Percentiles rank a stretch among this genome's conserved stretches.
These are phyloP conservation scores for Reticulitermes lucifugus DNA, from an alignment of 2,888 invertebrate species.

Conservation along the genomic window DNA sequence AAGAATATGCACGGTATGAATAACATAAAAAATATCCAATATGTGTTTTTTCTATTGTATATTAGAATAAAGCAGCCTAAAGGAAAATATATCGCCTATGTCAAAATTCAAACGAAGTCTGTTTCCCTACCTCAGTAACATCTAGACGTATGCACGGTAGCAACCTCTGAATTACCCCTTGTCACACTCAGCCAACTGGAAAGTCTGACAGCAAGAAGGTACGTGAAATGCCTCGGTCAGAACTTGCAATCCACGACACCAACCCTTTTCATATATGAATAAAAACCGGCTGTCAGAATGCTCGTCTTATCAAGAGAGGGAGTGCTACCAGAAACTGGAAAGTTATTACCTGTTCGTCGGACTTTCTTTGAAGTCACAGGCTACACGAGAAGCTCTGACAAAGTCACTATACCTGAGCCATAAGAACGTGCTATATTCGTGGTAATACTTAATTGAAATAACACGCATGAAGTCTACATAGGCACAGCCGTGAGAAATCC, in stretches of 20 bases:
- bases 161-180: slow-evolving; percentile 23
- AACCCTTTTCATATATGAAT: background rate
- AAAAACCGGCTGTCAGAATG: slow-evolving; percentile 28
- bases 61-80: background rate
- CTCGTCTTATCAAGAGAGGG: background rate
- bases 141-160: slow-evolving; percentile 16
- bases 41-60: background rate
- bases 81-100: background rate
- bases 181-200: slow-evolving; percentile 14
- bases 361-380: background rate
- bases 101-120: background rate
- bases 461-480: too few relatives aligned
- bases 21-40: background rate
- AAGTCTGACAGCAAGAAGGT: slow-evolving; percentile 5
- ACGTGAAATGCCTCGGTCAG: background rate
- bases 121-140: background rate
- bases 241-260: slow-evolving; percentile 19
- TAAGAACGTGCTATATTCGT: too few relatives aligned
- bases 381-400: background rate
- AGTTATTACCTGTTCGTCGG: background rate
- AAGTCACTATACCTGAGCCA: too few relatives aligned
- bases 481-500: too few relatives aligned
- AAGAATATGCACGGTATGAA: too few relatives aligned
- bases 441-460: too few relatives aligned
- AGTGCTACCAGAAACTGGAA: background rate